These are phyloP conservation scores for Macropus fuliginosus DNA, from an alignment of 2,797 vertebrate species.

Conservation along the genomic window DNA sequence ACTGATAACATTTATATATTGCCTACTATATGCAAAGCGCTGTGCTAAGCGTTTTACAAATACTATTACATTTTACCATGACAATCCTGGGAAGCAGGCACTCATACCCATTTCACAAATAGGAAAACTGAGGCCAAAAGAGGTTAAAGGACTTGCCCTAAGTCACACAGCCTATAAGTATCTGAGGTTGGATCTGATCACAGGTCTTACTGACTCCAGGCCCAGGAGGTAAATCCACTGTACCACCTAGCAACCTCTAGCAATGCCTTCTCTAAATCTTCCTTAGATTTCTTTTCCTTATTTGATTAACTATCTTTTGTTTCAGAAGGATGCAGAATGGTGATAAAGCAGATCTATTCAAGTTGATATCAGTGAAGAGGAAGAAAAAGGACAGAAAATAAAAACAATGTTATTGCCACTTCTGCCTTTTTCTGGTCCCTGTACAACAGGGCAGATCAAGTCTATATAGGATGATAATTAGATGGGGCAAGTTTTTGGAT, in stretches of 20 bases:
- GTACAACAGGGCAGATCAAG: neutral
- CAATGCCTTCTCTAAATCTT: neutral
- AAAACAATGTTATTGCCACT: neutral
- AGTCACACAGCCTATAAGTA: neutral
- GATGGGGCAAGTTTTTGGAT: neutral
- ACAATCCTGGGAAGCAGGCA: neutral
- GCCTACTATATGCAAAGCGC: neutral
- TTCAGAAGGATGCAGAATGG: constrained; percentile 14
- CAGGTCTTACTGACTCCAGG: neutral
- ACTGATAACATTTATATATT: neutral
- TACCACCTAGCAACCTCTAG: neutral
- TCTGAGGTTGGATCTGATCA: neutral
- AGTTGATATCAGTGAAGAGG: neutral
- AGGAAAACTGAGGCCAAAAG: neutral
- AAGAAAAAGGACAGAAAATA: neutral
- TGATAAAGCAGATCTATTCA: neutral
- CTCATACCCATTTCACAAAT: neutral
- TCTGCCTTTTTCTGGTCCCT: neutral
- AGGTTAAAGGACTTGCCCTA: neutral
- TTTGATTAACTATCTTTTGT: neutral
- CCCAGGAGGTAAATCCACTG: neutral
- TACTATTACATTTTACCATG: neutral
- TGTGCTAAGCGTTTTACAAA: neutral
- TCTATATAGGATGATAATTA: constrained; percentile 29
- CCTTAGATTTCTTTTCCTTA: neutral